Conservation (phyloP, 2,888 invertebrate species). For the Coelinius sp. region DNA sequence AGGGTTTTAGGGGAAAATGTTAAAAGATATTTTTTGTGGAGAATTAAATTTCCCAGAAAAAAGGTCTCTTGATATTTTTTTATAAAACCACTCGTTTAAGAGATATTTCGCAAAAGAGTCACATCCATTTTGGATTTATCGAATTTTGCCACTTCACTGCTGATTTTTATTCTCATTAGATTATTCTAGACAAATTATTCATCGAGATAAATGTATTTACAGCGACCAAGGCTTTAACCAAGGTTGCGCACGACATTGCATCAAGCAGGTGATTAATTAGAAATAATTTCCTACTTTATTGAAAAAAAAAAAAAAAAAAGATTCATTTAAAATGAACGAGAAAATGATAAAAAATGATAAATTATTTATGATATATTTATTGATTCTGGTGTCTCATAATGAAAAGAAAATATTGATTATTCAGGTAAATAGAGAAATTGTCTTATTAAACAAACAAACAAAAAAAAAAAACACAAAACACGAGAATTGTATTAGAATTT, state of each 20-base stretch:
- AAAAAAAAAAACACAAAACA: too few relatives aligned
- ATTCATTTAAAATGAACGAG: background rate
- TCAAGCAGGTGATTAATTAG: constrained; percentile 85
- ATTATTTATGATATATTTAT: background rate
- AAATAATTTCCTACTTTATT: constrained; percentile 38
- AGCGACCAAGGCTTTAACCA: constrained; percentile 97
- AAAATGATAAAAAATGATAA: background rate
- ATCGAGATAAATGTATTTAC: constrained; percentile 47
- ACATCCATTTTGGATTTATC: constrained; percentile 49
- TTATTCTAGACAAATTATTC: background rate
- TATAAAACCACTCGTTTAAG: background rate
- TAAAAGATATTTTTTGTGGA: background rate
- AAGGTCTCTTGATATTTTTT: background rate
- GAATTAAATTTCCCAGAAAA: too few relatives aligned
- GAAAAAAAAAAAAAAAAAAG: background rate
- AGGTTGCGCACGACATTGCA: constrained; percentile 98
- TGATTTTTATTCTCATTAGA: background rate
- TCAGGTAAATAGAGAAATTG: background rate
- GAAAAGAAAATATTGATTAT: too few relatives aligned
- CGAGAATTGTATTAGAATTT: too few relatives aligned
- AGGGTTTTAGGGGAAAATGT: background rate
- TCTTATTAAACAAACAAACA: background rate
- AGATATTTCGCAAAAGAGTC: constrained; percentile 4
- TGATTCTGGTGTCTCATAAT: background rate
- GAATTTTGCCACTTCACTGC: background rate